phyloP scores from a whole-genome alignment of 2,888 invertebrate species.

The Oligia latruncula region DNA sequence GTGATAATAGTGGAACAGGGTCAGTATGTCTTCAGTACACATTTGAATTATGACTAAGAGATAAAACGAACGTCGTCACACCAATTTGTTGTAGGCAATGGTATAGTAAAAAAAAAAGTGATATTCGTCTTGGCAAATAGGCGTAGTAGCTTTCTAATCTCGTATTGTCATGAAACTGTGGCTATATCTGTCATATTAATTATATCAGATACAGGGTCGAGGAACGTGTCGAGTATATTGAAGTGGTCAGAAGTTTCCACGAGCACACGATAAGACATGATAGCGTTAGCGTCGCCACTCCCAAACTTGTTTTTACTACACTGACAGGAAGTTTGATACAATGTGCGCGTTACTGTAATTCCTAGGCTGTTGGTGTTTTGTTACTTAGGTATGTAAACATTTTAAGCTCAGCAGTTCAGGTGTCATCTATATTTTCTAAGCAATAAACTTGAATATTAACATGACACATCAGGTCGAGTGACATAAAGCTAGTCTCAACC shows the following conservation, averaged over 20 bases:
- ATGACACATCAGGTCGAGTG: too few relatives aligned
- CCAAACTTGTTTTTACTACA: conserved; percentile 72
- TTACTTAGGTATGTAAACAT: not conserved
- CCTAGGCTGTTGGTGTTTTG: conserved; percentile 12
- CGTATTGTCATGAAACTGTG: conserved; percentile 54
- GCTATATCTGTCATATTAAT: conserved; percentile 65
- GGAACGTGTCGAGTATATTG: conserved; percentile 64
- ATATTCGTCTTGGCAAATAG: conserved; percentile 22
- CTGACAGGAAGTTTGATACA: conserved; percentile 66
- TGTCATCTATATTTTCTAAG: not conserved
- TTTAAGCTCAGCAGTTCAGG: not conserved
- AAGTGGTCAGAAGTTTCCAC: conserved; percentile 84
- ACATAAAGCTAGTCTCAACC: not conserved
- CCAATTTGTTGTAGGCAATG: conserved; percentile 6
- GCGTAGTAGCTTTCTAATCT: conserved; percentile 56
- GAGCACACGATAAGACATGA: conserved; percentile 77
- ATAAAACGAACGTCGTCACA: conserved; percentile 22
- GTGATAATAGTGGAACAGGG: conserved; percentile 47
- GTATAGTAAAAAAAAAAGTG: conserved; percentile 16
- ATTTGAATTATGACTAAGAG: conserved; percentile 30
- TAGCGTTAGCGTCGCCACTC: conserved; percentile 72
- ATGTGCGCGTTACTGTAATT: conserved; percentile 51
- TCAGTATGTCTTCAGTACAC: conserved; percentile 37
- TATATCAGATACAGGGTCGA: conserved; percentile 66
- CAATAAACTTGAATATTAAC: not conserved